These are phyloP conservation scores for Mesitornis unicolor DNA, from an alignment of 2,113 vertebrate species.

Conservation along the genomic window DNA sequence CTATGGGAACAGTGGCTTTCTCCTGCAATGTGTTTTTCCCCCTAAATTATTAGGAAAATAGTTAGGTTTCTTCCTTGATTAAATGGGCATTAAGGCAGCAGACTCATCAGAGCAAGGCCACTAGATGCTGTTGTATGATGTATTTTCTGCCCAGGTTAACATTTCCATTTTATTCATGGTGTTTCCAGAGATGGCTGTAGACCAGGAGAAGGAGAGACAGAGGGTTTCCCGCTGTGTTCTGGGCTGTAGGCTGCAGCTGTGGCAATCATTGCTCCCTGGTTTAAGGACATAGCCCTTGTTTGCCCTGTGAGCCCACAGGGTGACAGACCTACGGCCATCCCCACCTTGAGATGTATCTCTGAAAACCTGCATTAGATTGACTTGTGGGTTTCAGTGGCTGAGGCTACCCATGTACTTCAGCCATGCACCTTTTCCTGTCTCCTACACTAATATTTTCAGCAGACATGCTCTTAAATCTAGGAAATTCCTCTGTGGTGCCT, in stretches of 20 bases:
- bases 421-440: background rate
- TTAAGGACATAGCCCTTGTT: background rate
- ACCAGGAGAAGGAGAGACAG: background rate
- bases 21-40: background rate
- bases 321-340: background rate
- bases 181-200: background rate
- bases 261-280: rapidly evolving
- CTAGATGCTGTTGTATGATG: background rate
- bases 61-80: background rate
- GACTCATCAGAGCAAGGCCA: background rate
- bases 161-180: background rate
- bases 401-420: rapidly evolving
- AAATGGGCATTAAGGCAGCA: background rate
- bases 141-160: background rate
- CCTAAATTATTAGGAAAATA: background rate
- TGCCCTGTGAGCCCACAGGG: background rate
- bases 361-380: background rate
- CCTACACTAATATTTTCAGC: background rate
- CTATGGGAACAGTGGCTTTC: background rate
- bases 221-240: background rate
- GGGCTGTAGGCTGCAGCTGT: background rate
- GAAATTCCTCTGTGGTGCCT: background rate
- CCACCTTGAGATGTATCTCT: background rate
- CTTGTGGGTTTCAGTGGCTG: background rate
- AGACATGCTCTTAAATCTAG: background rate